A percentile compares a stretch with the other conserved stretches of the same genome.
Evolutionary conservation across 2,797 vertebrate genomes (phyloP).

Genomic region (Hoplostethus mediterraneus): DNA sequence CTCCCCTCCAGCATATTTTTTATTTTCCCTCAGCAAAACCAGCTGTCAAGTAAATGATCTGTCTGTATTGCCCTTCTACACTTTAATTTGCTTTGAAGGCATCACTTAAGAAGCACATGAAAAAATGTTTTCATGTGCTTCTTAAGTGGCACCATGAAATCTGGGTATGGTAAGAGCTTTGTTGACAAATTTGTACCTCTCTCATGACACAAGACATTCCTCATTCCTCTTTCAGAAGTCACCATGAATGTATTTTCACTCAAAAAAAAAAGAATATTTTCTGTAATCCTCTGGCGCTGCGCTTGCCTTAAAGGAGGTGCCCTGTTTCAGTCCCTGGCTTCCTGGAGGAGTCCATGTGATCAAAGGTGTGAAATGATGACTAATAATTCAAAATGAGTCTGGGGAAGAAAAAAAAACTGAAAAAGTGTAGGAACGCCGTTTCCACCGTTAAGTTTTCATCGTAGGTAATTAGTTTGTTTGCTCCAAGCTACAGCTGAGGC

Average conservation of each 20-base stretch:
- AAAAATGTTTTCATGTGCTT: not conserved
- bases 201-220: not conserved
- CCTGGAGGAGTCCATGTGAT: no score
- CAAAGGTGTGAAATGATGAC: no score
- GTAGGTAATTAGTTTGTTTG: not conserved
- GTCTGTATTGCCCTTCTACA: slow-evolving; percentile 32
- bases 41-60: slow-evolving; percentile 48
- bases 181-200: not conserved
- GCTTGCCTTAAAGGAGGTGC: no score
- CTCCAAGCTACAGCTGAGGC: not conserved
- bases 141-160: slow-evolving; percentile 20
- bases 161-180: slow-evolving; percentile 7
- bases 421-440: not conserved
- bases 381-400: not conserved
- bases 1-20: slow-evolving; percentile 7
- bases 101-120: slow-evolving; percentile 27
- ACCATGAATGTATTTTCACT: not conserved
- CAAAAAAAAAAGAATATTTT: not conserved
- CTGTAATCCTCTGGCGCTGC: no score
- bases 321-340: no score
- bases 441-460: not conserved
- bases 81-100: slow-evolving; percentile 55
- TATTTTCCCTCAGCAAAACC: slow-evolving; percentile 53
- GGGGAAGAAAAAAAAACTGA: no score
- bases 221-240: slow-evolving; percentile 12